Conservation (phyloP, 2,113 vertebrate genomes). For the Chloebia gouldiae region DNA sequence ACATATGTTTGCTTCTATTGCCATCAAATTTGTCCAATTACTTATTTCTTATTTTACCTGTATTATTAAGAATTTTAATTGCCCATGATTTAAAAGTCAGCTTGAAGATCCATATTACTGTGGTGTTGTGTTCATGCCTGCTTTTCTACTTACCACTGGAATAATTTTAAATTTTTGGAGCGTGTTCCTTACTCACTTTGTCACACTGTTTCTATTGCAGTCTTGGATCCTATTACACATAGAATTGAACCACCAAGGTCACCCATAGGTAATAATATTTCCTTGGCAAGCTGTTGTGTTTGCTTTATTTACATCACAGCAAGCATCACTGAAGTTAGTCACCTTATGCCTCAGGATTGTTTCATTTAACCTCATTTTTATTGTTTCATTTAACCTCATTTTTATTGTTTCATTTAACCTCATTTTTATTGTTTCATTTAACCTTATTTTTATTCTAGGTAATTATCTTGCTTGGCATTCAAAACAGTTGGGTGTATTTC, state of each 20-base stretch:
- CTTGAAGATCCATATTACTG: neutral
- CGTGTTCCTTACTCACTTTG: neutral
- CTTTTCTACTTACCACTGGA: neutral
- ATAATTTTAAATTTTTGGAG: neutral
- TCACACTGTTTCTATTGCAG: slow-evolving; percentile 45
- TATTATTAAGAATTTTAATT: neutral
- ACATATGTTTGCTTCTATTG: neutral
- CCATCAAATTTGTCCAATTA: neutral
- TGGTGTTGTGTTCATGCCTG: neutral
- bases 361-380: neutral
- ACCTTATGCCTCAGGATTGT: neutral
- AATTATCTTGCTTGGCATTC: neutral
- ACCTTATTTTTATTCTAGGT: neutral
- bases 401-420: neutral
- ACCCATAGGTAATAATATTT: slow-evolving; percentile 56
- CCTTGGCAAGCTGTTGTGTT: neutral
- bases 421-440: neutral
- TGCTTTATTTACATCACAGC: slow-evolving; percentile 14
- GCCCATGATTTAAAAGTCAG: neutral
- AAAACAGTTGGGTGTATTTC: neutral
- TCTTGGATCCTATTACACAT: slow-evolving; percentile 45
- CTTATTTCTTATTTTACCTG: neutral
- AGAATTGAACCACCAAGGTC: slow-evolving; percentile 50
- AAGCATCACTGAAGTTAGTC: neutral
- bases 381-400: neutral